Evolutionary conservation across 2,113 vertebrate species (phyloP).

Genomic region (Fregata magnificens): DNA sequence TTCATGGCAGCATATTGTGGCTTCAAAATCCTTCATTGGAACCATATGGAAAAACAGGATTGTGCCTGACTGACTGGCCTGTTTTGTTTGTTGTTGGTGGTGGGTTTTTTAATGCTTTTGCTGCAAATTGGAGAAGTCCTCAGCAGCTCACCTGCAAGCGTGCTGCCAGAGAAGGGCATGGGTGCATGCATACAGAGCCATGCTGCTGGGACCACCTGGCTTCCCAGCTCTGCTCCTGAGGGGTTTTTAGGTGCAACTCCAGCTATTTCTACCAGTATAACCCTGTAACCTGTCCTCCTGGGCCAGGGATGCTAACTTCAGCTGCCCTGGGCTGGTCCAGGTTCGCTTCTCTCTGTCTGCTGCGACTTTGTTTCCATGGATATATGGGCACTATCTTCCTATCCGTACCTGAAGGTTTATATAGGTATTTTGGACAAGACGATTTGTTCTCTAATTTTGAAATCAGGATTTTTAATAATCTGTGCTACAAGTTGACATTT

Average conservation of each 20-base stretch:
- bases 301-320: not conserved
- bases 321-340: rapidly evolving
- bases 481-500: not conserved
- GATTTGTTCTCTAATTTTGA: not conserved
- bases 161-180: not conserved
- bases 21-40: not conserved
- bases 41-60: not conserved
- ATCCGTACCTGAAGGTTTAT: not conserved
- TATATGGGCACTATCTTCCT: not conserved
- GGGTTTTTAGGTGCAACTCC: not conserved
- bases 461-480: not conserved
- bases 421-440: not conserved
- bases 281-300: not conserved
- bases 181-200: not conserved
- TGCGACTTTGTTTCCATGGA: not conserved
- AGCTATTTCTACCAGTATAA: not conserved
- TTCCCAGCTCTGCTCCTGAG: not conserved
- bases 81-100: not conserved
- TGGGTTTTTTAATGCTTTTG: not conserved
- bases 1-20: rapidly evolving
- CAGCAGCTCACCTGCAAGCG: not conserved
- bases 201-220: not conserved
- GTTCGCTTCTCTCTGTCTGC: not conserved
- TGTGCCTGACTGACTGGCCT: not conserved
- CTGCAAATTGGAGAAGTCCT: not conserved